phyloP scores from a whole-genome alignment of 2,888 invertebrate species.

The Lithophane semibrunnea region DNA sequence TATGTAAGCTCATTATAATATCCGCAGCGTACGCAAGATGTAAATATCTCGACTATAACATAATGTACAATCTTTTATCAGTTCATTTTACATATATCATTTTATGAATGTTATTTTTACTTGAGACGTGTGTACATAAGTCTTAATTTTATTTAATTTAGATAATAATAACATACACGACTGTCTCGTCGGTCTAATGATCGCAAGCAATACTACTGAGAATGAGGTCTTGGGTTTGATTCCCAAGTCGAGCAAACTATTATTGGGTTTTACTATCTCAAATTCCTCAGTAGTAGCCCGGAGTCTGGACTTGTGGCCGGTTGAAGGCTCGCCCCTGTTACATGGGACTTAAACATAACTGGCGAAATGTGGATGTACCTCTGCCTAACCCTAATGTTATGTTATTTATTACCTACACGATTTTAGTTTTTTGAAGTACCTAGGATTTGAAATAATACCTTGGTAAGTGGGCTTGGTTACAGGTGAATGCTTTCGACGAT shows the following conservation, averaged over 20 bases:
- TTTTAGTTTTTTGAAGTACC: too few species aligned
- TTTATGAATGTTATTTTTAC: constrained; percentile 3
- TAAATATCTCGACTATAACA: constrained; percentile 2
- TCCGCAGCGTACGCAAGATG: constrained; percentile 8
- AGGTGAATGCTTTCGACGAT: too few species aligned
- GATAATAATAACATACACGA: background rate
- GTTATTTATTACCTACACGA: background rate
- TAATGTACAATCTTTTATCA: constrained; percentile 26
- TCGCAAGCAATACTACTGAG: background rate
- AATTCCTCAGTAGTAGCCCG: background rate
- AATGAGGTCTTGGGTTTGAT: background rate
- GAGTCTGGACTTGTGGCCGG: background rate
- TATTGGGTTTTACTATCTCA: background rate
- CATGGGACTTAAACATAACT: background rate
- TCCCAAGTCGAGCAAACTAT: background rate
- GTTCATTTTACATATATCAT: constrained; percentile 14
- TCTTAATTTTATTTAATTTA: background rate
- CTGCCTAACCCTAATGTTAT: background rate
- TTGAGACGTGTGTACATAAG: background rate
- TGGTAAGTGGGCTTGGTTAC: too few species aligned
- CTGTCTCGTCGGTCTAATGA: background rate
- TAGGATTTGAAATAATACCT: too few species aligned
- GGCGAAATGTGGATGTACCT: background rate
- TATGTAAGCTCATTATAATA: constrained; percentile 14
- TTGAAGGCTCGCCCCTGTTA: background rate